These are phyloP conservation scores for Akabosia matsudoensis DNA, from an alignment of 1,140 invertebrate genomes.

Conservation along the genomic window DNA sequence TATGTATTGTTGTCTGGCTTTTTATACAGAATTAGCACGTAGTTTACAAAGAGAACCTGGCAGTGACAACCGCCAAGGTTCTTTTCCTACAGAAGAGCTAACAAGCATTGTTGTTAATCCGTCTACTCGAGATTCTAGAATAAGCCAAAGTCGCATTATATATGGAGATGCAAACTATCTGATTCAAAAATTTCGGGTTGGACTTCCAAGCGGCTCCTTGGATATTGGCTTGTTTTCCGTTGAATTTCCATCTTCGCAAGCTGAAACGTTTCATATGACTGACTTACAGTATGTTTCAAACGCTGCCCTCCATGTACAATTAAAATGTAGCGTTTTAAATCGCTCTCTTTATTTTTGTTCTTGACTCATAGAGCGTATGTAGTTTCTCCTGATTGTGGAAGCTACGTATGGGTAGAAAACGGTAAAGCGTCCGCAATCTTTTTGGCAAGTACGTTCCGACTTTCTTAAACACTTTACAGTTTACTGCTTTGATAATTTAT, in stretches of 20 bases:
- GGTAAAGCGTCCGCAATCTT: slow-evolving; percentile 8
- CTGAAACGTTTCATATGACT: neutral
- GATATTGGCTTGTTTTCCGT: neutral
- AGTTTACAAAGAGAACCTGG: neutral
- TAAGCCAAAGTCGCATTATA: neutral
- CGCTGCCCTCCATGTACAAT: neutral
- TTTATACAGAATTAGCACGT: neutral
- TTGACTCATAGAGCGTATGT: neutral
- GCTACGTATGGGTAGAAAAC: neutral
- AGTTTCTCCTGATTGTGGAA: neutral
- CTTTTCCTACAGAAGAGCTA: neutral
- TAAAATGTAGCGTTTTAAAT: no score
- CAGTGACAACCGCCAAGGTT: neutral
- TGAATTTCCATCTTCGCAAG: neutral
- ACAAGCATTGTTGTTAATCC: neutral
- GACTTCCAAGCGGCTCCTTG: neutral
- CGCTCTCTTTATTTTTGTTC: neutral
- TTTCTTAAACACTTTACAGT: neutral
- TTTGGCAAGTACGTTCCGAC: neutral
- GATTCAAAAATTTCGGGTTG: slow-evolving; percentile 1
- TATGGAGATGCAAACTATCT: slow-evolving; percentile 6
- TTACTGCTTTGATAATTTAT: neutral
- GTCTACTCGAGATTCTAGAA: neutral
- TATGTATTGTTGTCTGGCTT: neutral
- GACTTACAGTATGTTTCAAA: neutral